phyloP scores from a whole-genome alignment of 2,888 invertebrate species.

The Amblyjoppa proteus region DNA sequence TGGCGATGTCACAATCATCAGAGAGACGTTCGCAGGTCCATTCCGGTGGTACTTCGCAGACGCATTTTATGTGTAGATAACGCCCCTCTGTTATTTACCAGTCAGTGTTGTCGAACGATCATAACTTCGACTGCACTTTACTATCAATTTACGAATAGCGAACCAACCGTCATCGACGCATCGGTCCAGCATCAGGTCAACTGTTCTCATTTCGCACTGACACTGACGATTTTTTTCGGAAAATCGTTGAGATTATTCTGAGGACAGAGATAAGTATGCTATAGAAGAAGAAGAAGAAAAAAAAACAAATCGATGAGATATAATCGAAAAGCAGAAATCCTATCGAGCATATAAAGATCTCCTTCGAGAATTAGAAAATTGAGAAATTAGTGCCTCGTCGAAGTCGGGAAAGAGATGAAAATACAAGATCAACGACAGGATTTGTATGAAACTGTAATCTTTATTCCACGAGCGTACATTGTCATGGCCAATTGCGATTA shows the following conservation, averaged over 20 bases:
- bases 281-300: background rate
- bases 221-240: background rate
- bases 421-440: background rate
- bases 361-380: constrained; percentile 14
- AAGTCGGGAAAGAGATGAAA: background rate
- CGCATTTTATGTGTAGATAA: constrained; percentile 67
- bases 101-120: background rate
- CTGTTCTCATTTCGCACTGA: background rate
- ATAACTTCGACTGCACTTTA: background rate
- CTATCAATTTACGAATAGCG: background rate
- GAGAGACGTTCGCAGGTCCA: constrained; percentile 76
- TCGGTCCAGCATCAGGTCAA: background rate
- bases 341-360: background rate
- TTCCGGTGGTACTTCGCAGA: constrained; percentile 77
- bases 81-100: background rate
- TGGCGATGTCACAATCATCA: constrained; percentile 72
- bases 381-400: background rate
- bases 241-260: background rate
- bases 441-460: constrained; percentile 9
- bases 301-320: background rate
- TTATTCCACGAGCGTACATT: constrained; percentile 50
- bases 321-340: background rate
- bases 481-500: constrained; percentile 39
- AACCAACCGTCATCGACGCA: background rate
- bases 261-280: background rate